phyloP scores from a whole-genome alignment of 2,113 vertebrate genomes.

The Microtus richardsoni region DNA sequence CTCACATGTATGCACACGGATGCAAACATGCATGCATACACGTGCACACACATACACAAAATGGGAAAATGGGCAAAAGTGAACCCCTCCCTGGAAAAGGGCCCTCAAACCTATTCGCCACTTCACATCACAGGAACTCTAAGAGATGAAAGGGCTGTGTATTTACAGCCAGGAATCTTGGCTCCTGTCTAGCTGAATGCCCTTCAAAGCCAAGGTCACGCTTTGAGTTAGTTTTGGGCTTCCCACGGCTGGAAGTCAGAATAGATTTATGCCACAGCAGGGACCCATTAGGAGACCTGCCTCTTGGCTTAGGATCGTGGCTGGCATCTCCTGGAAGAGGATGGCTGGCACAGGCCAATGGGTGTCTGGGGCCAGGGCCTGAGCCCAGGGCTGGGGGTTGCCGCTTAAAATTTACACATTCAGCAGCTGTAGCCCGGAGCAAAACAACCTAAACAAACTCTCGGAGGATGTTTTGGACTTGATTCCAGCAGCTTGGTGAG shows the following conservation, averaged over 20 bases:
- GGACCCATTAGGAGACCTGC: not conserved
- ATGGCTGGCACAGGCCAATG: conserved; percentile 23
- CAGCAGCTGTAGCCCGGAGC: conserved; percentile 45
- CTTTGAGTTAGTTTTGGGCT: not conserved
- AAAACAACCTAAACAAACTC: conserved; percentile 62
- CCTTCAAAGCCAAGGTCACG: conserved; percentile 39
- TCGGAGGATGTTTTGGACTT: conserved; percentile 78
- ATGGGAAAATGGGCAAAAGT: not conserved
- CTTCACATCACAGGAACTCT: rapidly evolving
- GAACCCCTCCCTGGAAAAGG: not conserved
- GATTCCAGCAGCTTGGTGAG: conserved; percentile 79
- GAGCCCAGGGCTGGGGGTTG: not conserved
- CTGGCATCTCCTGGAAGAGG: conserved; percentile 50
- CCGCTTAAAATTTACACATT: conserved; percentile 63
- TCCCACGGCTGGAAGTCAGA: not conserved
- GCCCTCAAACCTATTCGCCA: too few relatives aligned
- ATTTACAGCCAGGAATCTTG: not conserved
- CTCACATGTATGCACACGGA: not conserved
- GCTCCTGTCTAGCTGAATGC: not conserved
- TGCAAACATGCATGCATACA: not conserved
- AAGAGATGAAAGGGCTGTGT: not conserved
- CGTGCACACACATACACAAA: not conserved
- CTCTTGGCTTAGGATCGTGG: not conserved
- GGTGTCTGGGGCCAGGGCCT: conserved; percentile 32
- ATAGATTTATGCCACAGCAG: not conserved